Evolutionary conservation across 2,113 vertebrate species (phyloP).

Genomic region (Isichthys henryi): DNA sequence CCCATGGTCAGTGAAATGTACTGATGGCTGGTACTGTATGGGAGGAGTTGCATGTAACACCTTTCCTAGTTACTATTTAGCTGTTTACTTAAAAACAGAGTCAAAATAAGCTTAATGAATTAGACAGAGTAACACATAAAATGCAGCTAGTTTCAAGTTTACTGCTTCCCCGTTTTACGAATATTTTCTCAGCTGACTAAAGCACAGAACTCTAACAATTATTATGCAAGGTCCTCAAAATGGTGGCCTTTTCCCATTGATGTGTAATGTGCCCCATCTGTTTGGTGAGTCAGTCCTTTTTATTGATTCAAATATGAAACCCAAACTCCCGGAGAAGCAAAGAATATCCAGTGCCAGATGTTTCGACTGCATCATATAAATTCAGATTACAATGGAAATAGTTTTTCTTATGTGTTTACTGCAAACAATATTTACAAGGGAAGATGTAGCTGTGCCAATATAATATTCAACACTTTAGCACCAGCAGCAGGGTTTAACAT

Average conservation of each 20-base stretch:
- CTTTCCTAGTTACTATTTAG: background rate
- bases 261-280: conserved; percentile 2
- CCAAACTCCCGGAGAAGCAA: background rate
- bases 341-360: background rate
- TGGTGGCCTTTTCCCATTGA: background rate
- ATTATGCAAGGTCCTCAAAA: background rate
- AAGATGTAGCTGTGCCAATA: background rate
- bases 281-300: conserved; percentile 6
- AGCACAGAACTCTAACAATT: background rate
- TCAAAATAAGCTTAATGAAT: background rate
- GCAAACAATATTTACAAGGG: background rate
- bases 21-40: background rate
- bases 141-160: background rate
- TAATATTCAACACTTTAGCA: background rate
- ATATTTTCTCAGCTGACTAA: background rate
- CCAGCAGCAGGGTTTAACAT: background rate
- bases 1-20: background rate
- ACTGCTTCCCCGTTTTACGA: background rate
- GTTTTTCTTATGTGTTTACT: background rate
- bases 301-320: conserved; percentile 18
- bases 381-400: background rate
- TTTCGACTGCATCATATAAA: background rate
- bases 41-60: background rate
- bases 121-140: background rate
- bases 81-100: background rate